Evolutionary conservation across 2,113 vertebrate species (phyloP).

Genomic region (Paramisgurnus dabryanus): DNA sequence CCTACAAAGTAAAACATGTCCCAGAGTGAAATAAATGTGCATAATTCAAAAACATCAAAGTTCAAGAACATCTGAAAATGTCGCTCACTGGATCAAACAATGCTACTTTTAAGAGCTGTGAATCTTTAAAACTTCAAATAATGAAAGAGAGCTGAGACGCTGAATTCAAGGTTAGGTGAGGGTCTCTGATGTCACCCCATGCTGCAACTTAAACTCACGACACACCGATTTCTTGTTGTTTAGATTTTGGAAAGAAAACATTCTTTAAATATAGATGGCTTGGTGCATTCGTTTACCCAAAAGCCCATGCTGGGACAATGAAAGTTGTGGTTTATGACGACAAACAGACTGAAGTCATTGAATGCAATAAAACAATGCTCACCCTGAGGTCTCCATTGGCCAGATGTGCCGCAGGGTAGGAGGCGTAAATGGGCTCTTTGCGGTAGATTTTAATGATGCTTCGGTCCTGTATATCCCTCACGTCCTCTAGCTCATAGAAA

Average conservation of each 20-base stretch:
- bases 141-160: neutral
- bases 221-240: constrained; percentile 3
- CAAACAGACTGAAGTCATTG: neutral
- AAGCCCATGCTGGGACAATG: constrained; percentile 7
- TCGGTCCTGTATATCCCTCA: constrained; percentile 95
- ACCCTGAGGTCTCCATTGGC: constrained; percentile 97
- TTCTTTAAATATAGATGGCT: constrained; percentile 7
- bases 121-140: constrained; percentile 3
- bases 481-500: constrained; percentile 98
- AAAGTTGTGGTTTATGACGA: neutral
- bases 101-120: neutral
- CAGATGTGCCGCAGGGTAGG: constrained; percentile 90
- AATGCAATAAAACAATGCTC: constrained; percentile 56
- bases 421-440: constrained; percentile 95
- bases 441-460: constrained; percentile 98
- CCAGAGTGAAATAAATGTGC: constrained; percentile 7
- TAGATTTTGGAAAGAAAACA: neutral
- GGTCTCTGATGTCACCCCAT: neutral
- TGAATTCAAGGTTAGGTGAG: constrained; percentile 1
- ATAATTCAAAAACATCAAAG: neutral
- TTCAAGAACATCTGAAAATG: constrained; percentile 21
- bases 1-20: constrained; percentile 1
- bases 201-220: neutral
- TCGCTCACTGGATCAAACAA: constrained; percentile 26
- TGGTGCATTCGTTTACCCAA: neutral